Base-by-base conservation (phyloP, 2,113 vertebrate species). In the Toxostoma redivivum region DNA sequence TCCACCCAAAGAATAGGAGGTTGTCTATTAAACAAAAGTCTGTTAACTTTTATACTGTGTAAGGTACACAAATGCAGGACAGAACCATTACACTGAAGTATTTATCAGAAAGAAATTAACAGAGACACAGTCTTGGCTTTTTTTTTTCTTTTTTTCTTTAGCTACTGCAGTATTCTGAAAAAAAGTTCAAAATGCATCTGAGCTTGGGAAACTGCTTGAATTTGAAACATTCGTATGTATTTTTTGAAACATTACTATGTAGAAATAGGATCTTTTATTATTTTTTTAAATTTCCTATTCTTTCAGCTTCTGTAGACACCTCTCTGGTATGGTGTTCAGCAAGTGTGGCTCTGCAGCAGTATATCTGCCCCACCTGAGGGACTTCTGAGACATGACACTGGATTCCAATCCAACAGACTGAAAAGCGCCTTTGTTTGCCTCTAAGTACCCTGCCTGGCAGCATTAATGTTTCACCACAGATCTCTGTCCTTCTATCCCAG, bases 301-400 rank as follows among this genome's bases (percentile, higher is more conserved):
- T 74, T 71, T 81, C 13, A 2, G 23, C 72, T 88, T 58, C n/a
- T 61, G 23, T 57, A 50, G 54, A 33, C 25, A 76, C 8, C 19
- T 62, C 48, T 45, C 35, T 18, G 30, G 11, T 40, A 33, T 16
- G 57, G 57, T 19, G 35, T 6, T 78, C 35, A 79, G 44, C 21
- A n/a, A 50, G 45, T 3, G 20, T 4, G 5, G 9, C 15, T 78
- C 67, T 86, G 42, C 60, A 81, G 58, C 79, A 70, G 62, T 24
- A 37, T 86, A 64, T 66, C 81, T 92, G 74, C 81, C 88, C 74
- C 90, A 90, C 64, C 92, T 19, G 90, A 90, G 85, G 92, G 81
- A n/a, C 48, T 92, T 60, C 35, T 0, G 58, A 88, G 66, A 56
- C 62, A 51, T 17, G 67, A 92, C 87, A 74, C 56, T 35, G 82